Evolutionary conservation across 1,140 invertebrate genomes (phyloP), one percentile per base, ranked within the genome.

Genomic region (Drosophila jambulina): DNA sequence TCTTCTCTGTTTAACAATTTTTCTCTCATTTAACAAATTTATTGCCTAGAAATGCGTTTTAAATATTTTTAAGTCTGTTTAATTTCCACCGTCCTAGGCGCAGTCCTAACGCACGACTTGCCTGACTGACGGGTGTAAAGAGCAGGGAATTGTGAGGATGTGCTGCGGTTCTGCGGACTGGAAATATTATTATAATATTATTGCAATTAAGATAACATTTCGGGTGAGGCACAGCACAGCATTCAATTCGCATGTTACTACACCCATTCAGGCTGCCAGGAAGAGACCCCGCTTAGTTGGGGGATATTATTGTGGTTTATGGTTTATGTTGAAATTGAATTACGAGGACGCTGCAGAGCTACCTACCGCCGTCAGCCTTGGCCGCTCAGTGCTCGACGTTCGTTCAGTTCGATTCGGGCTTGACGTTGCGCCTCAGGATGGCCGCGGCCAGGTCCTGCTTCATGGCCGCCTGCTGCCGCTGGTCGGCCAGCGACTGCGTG

Each of bases 381-480:
- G 51, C 68, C 64, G 61, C 74, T 61, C 51, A 63, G 57, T 57
- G 42, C 65, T 51, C 42, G 62, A 29, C 57, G 25, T 59, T 53
- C 45, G 45, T 54, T 92, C 82, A 92, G 80, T 92, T 92, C 69
- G 82, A 88, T 46, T 93, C 92, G 51, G 91, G 88, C 67, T 93
- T 93, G 29, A 92, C 92, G 75, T 92, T 93, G 57, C 97, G 95
- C 85, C 95, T 96, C 91, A 97, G 95, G 63, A 98, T 94, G 46
- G 96, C 97, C 27, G 95, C 95, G 9, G 97, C 97, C 58, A 99
- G 94, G 93, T 99, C 98, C 92, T 97, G 97, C 88, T 96, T 95
- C 68, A 99, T 94, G 25, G 96, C 97, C 42, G 96, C 96, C 88
- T 97, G 97, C 85, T 97, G 95, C 79, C 95, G 95, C 78, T 96